Percentiles rank a stretch among this genome's conserved stretches.
Evolutionary conservation across 2,113 vertebrate genomes (phyloP).

Genomic region (Xyrauchen texanus): DNA sequence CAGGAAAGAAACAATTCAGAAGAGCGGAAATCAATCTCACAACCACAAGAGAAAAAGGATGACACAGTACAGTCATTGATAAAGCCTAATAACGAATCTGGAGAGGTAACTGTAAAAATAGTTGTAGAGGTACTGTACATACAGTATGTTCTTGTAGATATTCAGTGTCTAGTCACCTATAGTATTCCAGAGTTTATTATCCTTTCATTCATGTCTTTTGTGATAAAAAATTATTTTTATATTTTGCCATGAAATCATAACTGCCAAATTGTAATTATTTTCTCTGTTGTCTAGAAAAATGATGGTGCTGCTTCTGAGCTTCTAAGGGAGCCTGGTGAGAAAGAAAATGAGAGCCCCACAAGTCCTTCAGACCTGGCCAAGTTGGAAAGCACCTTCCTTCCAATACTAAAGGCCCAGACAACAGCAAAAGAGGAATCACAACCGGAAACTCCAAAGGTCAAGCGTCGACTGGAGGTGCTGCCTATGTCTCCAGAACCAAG

Average conservation of each 20-base stretch:
- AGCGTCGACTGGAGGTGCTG: slow-evolving; percentile 78
- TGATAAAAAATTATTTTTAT: background rate
- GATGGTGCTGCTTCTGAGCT: slow-evolving; percentile 61
- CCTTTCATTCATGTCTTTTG: background rate
- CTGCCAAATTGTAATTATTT: background rate
- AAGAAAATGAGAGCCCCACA: slow-evolving; percentile 81
- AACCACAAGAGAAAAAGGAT: slow-evolving; percentile 60
- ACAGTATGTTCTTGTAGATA: background rate
- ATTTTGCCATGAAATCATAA: background rate
- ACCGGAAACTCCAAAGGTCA: slow-evolving; percentile 71
- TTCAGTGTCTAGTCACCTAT: background rate
- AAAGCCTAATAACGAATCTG: slow-evolving; percentile 55
- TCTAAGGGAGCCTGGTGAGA: slow-evolving; percentile 74
- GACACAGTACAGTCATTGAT: slow-evolving; percentile 45
- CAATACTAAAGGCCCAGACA: slow-evolving; percentile 89
- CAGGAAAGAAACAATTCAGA: slow-evolving; percentile 49
- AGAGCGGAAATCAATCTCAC: slow-evolving; percentile 45
- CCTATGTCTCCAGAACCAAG: slow-evolving; percentile 77
- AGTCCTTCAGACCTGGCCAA: slow-evolving; percentile 92
- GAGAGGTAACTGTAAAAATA: slow-evolving; percentile 67
- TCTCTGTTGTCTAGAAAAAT: slow-evolving; percentile 34
- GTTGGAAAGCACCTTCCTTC: slow-evolving; percentile 90
- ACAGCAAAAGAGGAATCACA: slow-evolving; percentile 71
- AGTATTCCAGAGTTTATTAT: background rate
- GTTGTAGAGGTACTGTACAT: slow-evolving; percentile 1